phyloP scores from a whole-genome alignment of 2,888 invertebrate species.

The Neoscelio sp. region DNA sequence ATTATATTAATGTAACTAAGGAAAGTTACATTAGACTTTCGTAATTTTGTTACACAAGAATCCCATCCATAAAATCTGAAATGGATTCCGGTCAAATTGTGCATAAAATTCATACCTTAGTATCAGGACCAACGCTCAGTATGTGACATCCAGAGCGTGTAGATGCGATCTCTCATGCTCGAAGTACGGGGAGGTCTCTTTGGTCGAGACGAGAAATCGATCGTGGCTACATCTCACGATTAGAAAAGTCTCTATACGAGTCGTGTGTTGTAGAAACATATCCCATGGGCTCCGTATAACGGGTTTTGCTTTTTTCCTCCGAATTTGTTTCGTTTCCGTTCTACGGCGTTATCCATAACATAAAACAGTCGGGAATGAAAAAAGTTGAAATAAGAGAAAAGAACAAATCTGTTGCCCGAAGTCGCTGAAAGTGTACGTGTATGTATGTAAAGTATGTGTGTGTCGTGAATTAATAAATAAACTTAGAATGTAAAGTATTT shows the following conservation, averaged over 20 bases:
- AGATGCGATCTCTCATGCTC: slow-evolving; percentile 65
- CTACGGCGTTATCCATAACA: not conserved
- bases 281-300: slow-evolving; percentile 58
- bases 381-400: not conserved
- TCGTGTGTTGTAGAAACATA: slow-evolving; percentile 34
- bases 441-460: too few species aligned
- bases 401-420: slow-evolving; percentile 35
- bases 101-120: slow-evolving; percentile 59
- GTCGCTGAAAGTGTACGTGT: slow-evolving; percentile 63
- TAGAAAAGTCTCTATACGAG: slow-evolving; percentile 57
- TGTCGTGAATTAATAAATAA: slow-evolving; percentile 82
- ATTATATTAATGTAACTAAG: too few species aligned
- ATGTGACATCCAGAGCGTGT: slow-evolving; percentile 61
- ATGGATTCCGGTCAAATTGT: slow-evolving; percentile 52
- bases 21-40: too few species aligned
- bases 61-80: slow-evolving; percentile 16
- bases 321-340: slow-evolving; percentile 40
- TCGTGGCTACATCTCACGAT: slow-evolving; percentile 68
- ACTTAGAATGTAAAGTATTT: too few species aligned
- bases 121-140: slow-evolving; percentile 57
- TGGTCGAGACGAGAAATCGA: slow-evolving; percentile 67
- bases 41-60: slow-evolving; percentile 30
- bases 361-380: slow-evolving; percentile 16
- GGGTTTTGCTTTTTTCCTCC: slow-evolving; percentile 32
- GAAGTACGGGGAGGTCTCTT: slow-evolving; percentile 46